A percentile compares a stretch with the other conserved stretches of the same genome.
phyloP scores from a whole-genome alignment of 2,888 invertebrate genomes.

The Idaea straminata region DNA sequence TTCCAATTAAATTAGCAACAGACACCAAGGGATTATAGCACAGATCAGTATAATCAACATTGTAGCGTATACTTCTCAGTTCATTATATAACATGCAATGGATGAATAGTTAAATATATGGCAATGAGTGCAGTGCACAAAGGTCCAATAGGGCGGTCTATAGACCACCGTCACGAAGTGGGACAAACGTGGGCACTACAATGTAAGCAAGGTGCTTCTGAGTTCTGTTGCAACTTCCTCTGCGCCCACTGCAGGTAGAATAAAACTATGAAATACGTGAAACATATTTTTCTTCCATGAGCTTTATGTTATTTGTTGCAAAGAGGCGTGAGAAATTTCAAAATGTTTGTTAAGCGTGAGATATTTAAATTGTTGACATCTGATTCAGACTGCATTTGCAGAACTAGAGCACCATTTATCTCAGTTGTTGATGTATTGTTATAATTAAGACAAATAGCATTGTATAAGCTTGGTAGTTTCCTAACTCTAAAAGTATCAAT shows the following conservation, averaged over 20 bases:
- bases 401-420: neutral
- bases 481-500: neutral
- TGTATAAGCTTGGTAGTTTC: neutral
- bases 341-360: no score
- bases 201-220: conserved; percentile 50
- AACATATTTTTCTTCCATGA: conserved; percentile 6
- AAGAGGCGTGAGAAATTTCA: no score
- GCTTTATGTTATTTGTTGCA: conserved; percentile 1
- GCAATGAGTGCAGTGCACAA: conserved; percentile 49
- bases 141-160: conserved; percentile 17
- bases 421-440: neutral
- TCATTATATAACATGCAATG: neutral
- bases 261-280: conserved; percentile 33
- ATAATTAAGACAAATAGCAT: neutral
- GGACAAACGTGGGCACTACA: conserved; percentile 53
- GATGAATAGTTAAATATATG: neutral
- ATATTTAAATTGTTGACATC: no score
- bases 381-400: no score
- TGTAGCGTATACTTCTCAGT: neutral
- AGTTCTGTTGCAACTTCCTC: conserved; percentile 69
- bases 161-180: conserved; percentile 30
- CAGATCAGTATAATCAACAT: neutral
- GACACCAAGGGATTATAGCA: neutral
- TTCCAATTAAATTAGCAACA: no score
- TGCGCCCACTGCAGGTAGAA: conserved; percentile 51